Percentiles rank a stretch among this genome's conserved stretches.
phyloP scores from a whole-genome alignment of 53 echinoderm and acorn worm species.

The Zoroaster sp. region DNA sequence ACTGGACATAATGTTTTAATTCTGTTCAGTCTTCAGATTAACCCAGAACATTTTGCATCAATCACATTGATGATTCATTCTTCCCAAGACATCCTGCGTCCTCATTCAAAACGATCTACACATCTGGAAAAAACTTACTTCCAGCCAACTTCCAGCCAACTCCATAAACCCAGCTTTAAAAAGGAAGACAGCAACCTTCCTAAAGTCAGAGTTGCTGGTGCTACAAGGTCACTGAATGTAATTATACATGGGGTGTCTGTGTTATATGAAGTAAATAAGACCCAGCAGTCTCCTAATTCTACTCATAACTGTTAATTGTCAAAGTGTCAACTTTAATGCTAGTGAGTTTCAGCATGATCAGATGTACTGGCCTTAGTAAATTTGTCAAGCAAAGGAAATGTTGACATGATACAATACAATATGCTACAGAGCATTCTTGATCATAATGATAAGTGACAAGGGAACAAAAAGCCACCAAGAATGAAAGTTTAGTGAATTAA shows the following conservation, averaged over 20 bases:
- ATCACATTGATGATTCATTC: background rate
- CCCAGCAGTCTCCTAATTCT: background rate
- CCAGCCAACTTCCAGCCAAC: background rate
- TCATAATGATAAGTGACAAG: background rate
- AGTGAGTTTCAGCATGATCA: background rate
- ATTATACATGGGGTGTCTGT: background rate
- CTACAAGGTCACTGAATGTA: background rate
- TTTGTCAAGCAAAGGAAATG: background rate
- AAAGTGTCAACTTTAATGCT: background rate
- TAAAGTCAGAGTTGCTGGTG: background rate
- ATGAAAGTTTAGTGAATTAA: too few species aligned
- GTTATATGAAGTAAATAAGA: background rate
- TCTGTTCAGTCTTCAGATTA: background rate
- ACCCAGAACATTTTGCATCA: background rate
- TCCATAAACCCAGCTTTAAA: background rate
- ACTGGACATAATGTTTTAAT: background rate
- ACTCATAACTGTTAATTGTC: background rate
- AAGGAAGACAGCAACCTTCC: background rate
- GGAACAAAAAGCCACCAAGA: too few species aligned
- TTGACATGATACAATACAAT: too few species aligned
- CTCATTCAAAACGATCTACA: background rate
- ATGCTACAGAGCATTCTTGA: too few species aligned
- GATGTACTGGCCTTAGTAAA: background rate
- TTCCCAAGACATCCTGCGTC: background rate
- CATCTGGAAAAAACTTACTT: background rate